These are phyloP conservation scores for Cephalopachus bancanus DNA, from an alignment of 2,797 vertebrate genomes.

Conservation along the genomic window DNA sequence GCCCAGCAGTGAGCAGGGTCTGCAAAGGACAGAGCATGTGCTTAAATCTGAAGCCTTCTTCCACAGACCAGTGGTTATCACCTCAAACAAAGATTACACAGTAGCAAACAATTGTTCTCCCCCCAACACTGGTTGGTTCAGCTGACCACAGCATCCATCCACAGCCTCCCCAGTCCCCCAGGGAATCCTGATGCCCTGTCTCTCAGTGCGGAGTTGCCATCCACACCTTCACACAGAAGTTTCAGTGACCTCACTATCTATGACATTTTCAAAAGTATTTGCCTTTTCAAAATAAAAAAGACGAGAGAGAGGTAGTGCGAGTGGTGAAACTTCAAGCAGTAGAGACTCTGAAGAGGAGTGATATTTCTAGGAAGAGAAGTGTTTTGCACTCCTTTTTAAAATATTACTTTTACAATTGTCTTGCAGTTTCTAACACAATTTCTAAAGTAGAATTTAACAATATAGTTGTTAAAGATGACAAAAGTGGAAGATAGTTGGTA, in stretches of 20 bases:
- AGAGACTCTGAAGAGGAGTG: not conserved
- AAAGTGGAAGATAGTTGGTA: not conserved
- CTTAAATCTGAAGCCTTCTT: not conserved
- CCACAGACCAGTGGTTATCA: too few relatives aligned
- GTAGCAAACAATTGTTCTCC: too few relatives aligned
- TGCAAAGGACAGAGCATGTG: conserved; percentile 72
- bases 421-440: not conserved
- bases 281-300: not conserved
- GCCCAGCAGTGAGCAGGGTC: conserved; percentile 86
- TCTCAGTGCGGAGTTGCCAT: not conserved
- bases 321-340: not conserved
- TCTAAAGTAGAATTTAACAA: conserved; percentile 27
- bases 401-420: not conserved
- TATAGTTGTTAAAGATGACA: not conserved
- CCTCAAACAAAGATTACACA: not conserved
- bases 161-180: not conserved
- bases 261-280: not conserved
- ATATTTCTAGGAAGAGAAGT: not conserved
- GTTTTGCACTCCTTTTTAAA: not conserved
- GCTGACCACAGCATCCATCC: not conserved
- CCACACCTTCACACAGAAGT: not conserved
- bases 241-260: not conserved
- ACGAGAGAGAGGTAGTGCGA: not conserved
- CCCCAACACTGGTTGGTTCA: not conserved
- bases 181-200: fast-evolving